Conservation (phyloP, 1,140 invertebrate species). For the Meloidogyne exigua region DNA sequence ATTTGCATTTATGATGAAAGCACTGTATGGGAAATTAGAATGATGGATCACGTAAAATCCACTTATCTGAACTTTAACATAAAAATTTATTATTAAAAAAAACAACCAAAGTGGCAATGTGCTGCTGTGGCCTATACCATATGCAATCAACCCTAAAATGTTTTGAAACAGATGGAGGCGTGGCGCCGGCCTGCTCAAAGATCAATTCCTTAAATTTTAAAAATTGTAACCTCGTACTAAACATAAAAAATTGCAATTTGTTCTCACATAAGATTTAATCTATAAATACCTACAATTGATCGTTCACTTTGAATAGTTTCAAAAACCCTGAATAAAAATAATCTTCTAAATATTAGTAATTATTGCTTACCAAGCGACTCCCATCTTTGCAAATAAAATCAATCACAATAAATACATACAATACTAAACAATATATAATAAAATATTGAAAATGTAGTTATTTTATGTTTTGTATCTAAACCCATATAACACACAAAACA, state of each 20-base stretch:
- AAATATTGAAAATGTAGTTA: neutral
- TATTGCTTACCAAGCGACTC: constrained; percentile 35
- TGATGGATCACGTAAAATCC: constrained; percentile 49
- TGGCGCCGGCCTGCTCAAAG: constrained; percentile 41
- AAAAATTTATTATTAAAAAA: constrained; percentile 3
- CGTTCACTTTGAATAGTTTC: constrained; percentile 28
- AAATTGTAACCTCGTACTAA: too few relatives aligned
- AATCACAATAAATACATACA: too few relatives aligned
- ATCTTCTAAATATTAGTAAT: constrained; percentile 13
- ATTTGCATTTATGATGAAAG: constrained; percentile 37
- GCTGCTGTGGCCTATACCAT: constrained; percentile 21
- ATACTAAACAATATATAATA: neutral
- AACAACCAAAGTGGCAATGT: constrained; percentile 3
- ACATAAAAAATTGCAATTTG: too few relatives aligned
- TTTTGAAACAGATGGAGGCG: constrained; percentile 23
- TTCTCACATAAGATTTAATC: neutral
- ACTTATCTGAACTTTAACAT: constrained; percentile 24
- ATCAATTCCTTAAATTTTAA: constrained; percentile 32
- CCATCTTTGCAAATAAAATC: constrained; percentile 25
- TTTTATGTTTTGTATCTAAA: too few relatives aligned
- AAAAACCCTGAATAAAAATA: constrained; percentile 40
- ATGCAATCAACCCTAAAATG: constrained; percentile 43
- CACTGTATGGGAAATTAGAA: constrained; percentile 39
- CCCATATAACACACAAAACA: too few relatives aligned
- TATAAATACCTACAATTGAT: constrained; percentile 9